phyloP scores from a whole-genome alignment of 1,140 invertebrate species.

The Rhyzopertha dominica region DNA sequence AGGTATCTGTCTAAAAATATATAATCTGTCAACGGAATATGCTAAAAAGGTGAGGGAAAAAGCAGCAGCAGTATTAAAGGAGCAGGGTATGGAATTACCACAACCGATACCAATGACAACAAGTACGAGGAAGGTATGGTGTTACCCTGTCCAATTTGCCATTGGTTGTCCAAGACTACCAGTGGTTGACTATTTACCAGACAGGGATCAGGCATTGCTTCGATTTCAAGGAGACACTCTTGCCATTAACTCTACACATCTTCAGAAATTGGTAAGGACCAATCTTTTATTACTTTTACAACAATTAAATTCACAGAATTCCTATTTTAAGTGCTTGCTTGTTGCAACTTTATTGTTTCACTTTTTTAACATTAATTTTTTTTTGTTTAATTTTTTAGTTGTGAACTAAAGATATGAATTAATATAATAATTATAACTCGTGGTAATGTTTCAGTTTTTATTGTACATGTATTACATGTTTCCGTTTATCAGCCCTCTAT shows the following conservation, averaged over 20 bases:
- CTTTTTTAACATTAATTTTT: too few relatives aligned
- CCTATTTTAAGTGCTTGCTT: neutral
- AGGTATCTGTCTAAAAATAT: slow-evolving; percentile 93
- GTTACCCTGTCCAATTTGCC: slow-evolving; percentile 89
- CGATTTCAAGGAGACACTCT: slow-evolving; percentile 84
- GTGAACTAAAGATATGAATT: too few relatives aligned
- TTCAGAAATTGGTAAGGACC: slow-evolving; percentile 79
- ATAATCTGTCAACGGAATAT: slow-evolving; percentile 86
- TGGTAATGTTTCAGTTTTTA: too few relatives aligned
- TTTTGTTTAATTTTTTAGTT: too few relatives aligned
- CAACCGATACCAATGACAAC: slow-evolving; percentile 55
- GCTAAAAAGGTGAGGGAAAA: slow-evolving; percentile 86
- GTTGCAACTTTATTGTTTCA: too few relatives aligned
- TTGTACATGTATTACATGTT: too few relatives aligned
- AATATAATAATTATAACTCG: too few relatives aligned
- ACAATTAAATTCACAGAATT: neutral
- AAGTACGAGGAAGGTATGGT: slow-evolving; percentile 83
- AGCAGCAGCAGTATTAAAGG: slow-evolving; percentile 78
- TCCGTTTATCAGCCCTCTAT: too few relatives aligned
- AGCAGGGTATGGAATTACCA: slow-evolving; percentile 75
- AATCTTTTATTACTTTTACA: too few relatives aligned
- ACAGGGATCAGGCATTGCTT: slow-evolving; percentile 78
- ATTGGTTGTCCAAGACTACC: slow-evolving; percentile 80
- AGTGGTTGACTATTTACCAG: slow-evolving; percentile 78
- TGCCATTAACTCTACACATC: slow-evolving; percentile 78